These are phyloP conservation scores for Gobiocypris rarus DNA, from an alignment of 2,113 vertebrate genomes.

Conservation along the genomic window DNA sequence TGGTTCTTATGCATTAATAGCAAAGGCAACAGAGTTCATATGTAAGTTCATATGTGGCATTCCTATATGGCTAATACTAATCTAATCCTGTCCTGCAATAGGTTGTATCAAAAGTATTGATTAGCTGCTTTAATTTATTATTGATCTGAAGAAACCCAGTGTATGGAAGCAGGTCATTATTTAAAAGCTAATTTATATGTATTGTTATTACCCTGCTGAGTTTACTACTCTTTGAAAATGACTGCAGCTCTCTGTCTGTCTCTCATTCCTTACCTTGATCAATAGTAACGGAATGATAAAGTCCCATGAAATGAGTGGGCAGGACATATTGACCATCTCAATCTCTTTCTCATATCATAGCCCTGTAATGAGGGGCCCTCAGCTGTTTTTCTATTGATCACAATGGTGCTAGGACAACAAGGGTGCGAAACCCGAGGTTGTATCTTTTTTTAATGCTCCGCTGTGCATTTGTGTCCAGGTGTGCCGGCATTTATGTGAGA, in stretches of 20 bases:
- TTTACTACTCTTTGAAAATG: constrained; percentile 87
- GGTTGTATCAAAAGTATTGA: constrained; percentile 60
- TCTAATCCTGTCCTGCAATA: constrained; percentile 40
- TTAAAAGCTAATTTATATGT: constrained; percentile 86
- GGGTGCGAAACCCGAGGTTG: constrained; percentile 64
- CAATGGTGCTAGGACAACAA: constrained; percentile 77
- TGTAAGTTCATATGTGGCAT: not conserved
- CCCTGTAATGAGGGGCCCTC: constrained; percentile 76
- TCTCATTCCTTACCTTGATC: constrained; percentile 72
- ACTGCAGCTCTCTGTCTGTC: constrained; percentile 60
- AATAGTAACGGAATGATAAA: constrained; percentile 93
- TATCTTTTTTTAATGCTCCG: constrained; percentile 45
- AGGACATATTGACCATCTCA: constrained; percentile 90
- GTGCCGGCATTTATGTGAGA: constrained; percentile 43
- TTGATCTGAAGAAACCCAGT: constrained; percentile 67
- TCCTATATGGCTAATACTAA: constrained; percentile 66
- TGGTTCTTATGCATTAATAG: too few relatives aligned
- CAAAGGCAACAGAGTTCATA: not conserved
- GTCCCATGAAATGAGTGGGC: constrained; percentile 88
- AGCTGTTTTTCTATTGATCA: constrained; percentile 84
- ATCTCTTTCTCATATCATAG: constrained; percentile 83
- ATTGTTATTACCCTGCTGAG: constrained; percentile 84
- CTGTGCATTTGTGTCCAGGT: constrained; percentile 32
- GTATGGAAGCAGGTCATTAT: constrained; percentile 71
- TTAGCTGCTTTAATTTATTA: constrained; percentile 72